phyloP scores from a whole-genome alignment of 30 jellyfish, hydroid and myxozoan genomes.

The Chrysaora quinquecirrha region DNA sequence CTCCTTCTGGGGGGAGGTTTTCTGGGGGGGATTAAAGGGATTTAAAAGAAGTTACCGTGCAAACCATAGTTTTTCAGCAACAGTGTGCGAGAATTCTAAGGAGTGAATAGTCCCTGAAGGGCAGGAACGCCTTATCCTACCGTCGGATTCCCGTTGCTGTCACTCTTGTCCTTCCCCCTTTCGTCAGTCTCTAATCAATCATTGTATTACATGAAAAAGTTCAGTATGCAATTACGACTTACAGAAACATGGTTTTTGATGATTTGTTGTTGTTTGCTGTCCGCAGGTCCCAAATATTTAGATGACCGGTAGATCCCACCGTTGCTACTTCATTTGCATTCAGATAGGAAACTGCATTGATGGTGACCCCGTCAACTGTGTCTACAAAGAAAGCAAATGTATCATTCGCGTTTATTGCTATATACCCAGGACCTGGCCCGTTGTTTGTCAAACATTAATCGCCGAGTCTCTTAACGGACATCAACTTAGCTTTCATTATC shows the following conservation, averaged over 20 bases:
- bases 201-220: neutral
- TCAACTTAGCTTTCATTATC: too few relatives aligned
- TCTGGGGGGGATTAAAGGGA: neutral
- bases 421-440: too few relatives aligned
- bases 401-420: too few relatives aligned
- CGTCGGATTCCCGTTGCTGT: too few relatives aligned
- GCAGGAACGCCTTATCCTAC: too few relatives aligned
- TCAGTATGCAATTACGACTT: constrained; percentile 10
- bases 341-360: constrained; percentile 49
- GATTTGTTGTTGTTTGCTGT: constrained; percentile 71
- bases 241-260: constrained; percentile 57
- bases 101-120: neutral
- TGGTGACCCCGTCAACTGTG: constrained; percentile 77
- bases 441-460: too few relatives aligned
- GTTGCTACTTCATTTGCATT: constrained; percentile 76
- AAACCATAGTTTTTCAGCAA: neutral
- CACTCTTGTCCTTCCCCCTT: neutral
- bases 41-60: neutral
- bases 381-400: too few relatives aligned
- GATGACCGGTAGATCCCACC: constrained; percentile 76
- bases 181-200: too few relatives aligned
- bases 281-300: constrained; percentile 87
- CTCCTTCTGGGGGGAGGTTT: too few relatives aligned
- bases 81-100: neutral
- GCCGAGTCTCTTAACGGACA: too few relatives aligned